Evolutionary conservation across 2,888 invertebrate genomes (phyloP).

Genomic region (Orchestes rusci): DNA sequence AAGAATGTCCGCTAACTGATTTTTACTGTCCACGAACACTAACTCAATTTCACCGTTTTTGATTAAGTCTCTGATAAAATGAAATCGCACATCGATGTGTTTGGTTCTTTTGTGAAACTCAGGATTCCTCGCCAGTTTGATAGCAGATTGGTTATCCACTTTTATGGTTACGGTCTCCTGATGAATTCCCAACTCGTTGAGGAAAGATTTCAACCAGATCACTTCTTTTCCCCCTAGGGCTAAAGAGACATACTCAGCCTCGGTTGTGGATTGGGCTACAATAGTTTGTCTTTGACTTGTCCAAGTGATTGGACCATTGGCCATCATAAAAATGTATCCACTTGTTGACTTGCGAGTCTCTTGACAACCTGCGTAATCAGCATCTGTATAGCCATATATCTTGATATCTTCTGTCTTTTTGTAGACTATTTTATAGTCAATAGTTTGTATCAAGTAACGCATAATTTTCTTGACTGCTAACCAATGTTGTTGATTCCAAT

Average conservation of each 20-base stretch:
- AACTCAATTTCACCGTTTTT: background rate
- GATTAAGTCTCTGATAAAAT: background rate
- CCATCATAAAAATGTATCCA: slow-evolving; percentile 3
- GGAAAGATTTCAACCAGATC: slow-evolving; percentile 8
- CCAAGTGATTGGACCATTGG: slow-evolving; percentile 7
- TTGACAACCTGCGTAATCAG: slow-evolving; percentile 15
- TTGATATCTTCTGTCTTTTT: background rate
- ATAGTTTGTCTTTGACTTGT: slow-evolving; percentile 6
- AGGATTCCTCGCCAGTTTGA: slow-evolving; percentile 1
- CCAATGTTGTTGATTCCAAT: slow-evolving; percentile 7
- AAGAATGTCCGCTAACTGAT: slow-evolving; percentile 4
- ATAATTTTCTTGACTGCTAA: slow-evolving; percentile 16
- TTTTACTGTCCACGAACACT: background rate
- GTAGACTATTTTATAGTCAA: slow-evolving; percentile 1
- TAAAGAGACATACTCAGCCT: slow-evolving; percentile 10
- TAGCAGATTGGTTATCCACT: slow-evolving; percentile 11
- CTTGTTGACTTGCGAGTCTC: slow-evolving; percentile 7
- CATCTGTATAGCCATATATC: slow-evolving; percentile 11
- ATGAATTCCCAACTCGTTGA: slow-evolving; percentile 1
- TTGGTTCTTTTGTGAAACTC: slow-evolving; percentile 13
- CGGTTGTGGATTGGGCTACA: slow-evolving; percentile 14
- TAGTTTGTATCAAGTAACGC: slow-evolving; percentile 11
- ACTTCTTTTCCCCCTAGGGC: slow-evolving; percentile 11
- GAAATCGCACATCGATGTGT: slow-evolving; percentile 8
- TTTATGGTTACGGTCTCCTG: background rate